Evolutionary conservation across 2,888 invertebrate species (phyloP), one percentile per base, ranked within the genome.

Genomic region (Cephalotes varians): DNA sequence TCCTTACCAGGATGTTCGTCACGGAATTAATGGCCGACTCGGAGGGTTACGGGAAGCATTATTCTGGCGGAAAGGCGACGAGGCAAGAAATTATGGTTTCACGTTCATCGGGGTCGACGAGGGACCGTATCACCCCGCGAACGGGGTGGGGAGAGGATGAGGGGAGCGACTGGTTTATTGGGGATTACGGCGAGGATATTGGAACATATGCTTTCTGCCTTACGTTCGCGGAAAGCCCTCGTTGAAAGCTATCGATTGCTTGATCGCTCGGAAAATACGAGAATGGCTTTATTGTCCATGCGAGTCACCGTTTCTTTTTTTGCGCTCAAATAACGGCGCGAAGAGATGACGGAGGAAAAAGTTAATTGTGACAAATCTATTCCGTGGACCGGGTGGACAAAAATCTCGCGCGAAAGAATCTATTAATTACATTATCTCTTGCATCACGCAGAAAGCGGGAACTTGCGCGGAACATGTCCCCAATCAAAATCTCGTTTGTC

Each of bases 31-130:
- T 84, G 84, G 84, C 49, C 71, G 71, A 54, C 40, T 40, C 28
- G 62, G 62, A 34, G 72, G 79, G 37, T 44, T 72, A 80, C 64
- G 73, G 85, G 69, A 85, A 82, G 85, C 85, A 85, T 85, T 86
- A 85, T 85, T 86, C 85, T 65, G 79, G 60, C 40, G 65, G 80
- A 85, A 80, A 85, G 80, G 79, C 85, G 85, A 80, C 79, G 74
- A 82, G 73, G 80, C 86, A 85, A 86, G 82, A 85, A 86, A 86
- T 87, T 86, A 87, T 85, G 83, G 84, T 79, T 76, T 49, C 67
- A 56, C 72, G 80, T 69, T 83, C 56, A 44, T 58, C 34, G 40
- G 67, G 44, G 64, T 71, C 77, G 80, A 47, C 62, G 56, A 56
- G 25, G 28, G 67, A 51, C 37, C 40, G 10, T 49, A 81, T 51